Base-by-base conservation (phyloP, 2,888 invertebrate genomes). In the Pollenia labialis region DNA sequence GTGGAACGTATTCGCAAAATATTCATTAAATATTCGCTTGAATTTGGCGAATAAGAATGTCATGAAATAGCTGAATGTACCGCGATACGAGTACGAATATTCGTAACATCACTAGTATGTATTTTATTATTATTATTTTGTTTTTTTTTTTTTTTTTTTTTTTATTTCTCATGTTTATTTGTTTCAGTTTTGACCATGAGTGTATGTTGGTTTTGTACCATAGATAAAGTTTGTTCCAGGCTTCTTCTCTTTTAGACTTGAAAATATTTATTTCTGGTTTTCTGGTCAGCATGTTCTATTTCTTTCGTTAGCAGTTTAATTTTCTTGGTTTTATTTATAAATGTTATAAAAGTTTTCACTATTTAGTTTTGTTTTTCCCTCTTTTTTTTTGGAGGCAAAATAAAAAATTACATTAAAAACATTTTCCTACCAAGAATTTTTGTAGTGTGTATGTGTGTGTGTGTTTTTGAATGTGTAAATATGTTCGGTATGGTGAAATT, bases 51-150 rank as follows among this genome's bases (percentile, higher is more conserved):
- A 32, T 32, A 32, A 4, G 32, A 32, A 32, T 32, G 0, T 32
- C 32, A 32, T 32, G 32, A 6, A 32, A 4, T 0, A 32, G 32
- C 32, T 6, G 23, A 32, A 32, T 32, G 6, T 32, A 0, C 32
- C 4, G 32, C 6, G 4, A 32, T 32, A 32, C 32, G 32, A 6
- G 32, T 6, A 32, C 32, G 32, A 32, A 32, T 32, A 32, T 32
- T 32, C 32, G 32, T 32, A 32, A 32, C 32, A 32, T 4, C 6
- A 6, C 32, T 32, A 32, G 6, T 32, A 32, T 64, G 44, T 64
- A 72, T 66, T 74, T 58, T 81, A 54, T 81, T 81, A 52, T 81
- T 81, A 48, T 74, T n/a, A n/a, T n/a, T n/a, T n/a, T n/a, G n/a
- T n/a, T n/a, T n/a, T 68, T 76, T 42, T 32, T 62, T 48, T 42